Percentiles rank a stretch among this genome's conserved stretches.
phyloP scores from a whole-genome alignment of 2,797 vertebrate species.

The Chelon labrosus region DNA sequence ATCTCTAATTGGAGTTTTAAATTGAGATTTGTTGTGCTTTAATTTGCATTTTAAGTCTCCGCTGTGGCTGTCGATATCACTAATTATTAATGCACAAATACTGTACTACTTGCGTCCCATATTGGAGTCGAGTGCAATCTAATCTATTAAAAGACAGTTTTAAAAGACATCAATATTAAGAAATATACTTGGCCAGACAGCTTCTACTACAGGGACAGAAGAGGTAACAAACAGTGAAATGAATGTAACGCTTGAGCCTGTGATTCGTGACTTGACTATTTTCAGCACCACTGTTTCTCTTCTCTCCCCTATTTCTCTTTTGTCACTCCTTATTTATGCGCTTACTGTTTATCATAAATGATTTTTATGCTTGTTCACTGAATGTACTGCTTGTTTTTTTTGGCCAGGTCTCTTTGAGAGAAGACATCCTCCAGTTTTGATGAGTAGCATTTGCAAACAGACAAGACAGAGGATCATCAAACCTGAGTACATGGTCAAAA shows the following conservation, averaged over 20 bases:
- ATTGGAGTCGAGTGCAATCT: not conserved
- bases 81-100: not conserved
- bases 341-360: conserved; percentile 24
- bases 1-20: conserved; percentile 19
- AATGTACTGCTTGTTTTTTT: conserved; percentile 20
- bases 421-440: conserved; percentile 8
- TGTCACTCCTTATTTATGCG: conserved; percentile 3
- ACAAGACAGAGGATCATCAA: conserved; percentile 26
- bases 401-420: not conserved
- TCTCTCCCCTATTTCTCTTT: conserved; percentile 5
- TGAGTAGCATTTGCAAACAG: conserved; percentile 31
- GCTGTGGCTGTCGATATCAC: not conserved
- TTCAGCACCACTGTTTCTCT: conserved; percentile 7
- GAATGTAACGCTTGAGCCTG: not conserved
- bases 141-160: conserved; percentile 38
- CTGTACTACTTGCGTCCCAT: conserved; percentile 1
- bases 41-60: conserved; percentile 33
- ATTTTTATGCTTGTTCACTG: conserved; percentile 28
- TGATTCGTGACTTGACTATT: conserved; percentile 16
- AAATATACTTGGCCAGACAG: conserved; percentile 31
- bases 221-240: conserved; percentile 3
- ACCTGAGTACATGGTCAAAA: conserved; percentile 6
- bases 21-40: conserved; percentile 13
- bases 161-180: conserved; percentile 40
- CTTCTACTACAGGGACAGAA: conserved; percentile 24